Evolutionary conservation across 2,888 invertebrate genomes (phyloP), one percentile per base, ranked within the genome.

Genomic region (Lysandra coridon): DNA sequence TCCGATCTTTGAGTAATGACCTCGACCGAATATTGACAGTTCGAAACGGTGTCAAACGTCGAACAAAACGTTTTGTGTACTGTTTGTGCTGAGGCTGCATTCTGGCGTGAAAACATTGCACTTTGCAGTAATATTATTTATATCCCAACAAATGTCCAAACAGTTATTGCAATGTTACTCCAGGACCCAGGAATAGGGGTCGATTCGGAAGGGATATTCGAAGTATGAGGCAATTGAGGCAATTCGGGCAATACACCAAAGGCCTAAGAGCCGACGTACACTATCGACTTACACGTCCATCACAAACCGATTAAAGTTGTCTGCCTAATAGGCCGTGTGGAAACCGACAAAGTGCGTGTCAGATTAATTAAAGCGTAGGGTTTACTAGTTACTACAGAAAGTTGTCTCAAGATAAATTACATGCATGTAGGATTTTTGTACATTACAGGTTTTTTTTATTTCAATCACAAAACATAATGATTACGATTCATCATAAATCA

Each of bases 251-350:
- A 2, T 33, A 37, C 14, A 64, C 10, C 10, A 23, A 30, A 30
- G 64, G 30, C 4, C 14, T 33, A 69, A 69, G 33, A 4, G 4
- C 4, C 69, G 33, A 4, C 33, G 69, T 2, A 69, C 69, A 69
- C 69, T 69, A 69, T 69, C 69, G 33, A 69, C 69, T 69, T 69
- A 69, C 69, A 69, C 23, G 69, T 69, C 69, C 33, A 69, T 69
- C 69, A 69, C 33, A 37, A 69, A 69, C 69, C 33, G 69, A 69
- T 69, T 69, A 69, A 69, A 69, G 33, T 37, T 69, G 69, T 37
- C 14, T 69, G 37, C 33, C 69, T 69, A 69, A 69, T 69, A 69
- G 33, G 69, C 69, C 69, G 69, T 69, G 33, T 69, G 17, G 69
- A 69, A 69, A 69, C 69, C 69, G 37, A 69, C 69, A 37, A 69